Base-by-base conservation (phyloP, 1,140 invertebrate species). In the Penaeus chinensis region DNA sequence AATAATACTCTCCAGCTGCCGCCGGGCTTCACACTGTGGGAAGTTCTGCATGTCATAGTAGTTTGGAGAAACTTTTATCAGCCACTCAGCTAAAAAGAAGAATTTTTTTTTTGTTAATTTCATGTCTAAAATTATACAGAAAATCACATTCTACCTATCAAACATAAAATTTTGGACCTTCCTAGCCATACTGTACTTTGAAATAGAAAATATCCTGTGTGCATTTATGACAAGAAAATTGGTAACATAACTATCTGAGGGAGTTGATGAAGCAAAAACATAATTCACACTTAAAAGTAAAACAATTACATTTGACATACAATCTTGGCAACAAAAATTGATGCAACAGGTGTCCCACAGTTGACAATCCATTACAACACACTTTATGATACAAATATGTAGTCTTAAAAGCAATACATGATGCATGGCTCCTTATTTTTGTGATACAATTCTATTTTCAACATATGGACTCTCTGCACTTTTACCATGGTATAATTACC, bases 21-120 rank as follows among this genome's bases (percentile, higher is more conserved):
- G 92, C 91, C 98, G 97, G 0, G 98, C 98, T 93, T 99, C 98
- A 92, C 98, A 99, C 91, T 97, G 95, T 13, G 99, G 98, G 93
- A 99, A 99, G 93, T 99, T 99, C 91, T 96, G 95, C 92, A 99
- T 94, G 92, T 99, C 99, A 91, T 99, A 99, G 93, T 99, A 99
- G 92, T 99, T 97, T 0, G 98, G 98, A 0, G 99, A 98, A 89
- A 99, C 96, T 91, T 96, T 96, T 4, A 99, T 92, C n/a, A 99
- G 93, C 98, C 96, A 98, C 91, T 97, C 96, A 84, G 96, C 98
- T 99, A 92, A 18, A 90, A 90, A 88, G 90, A 78, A 89, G 87
- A 86, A 84, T 71, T 77, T 82, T 84, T 76, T 42, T 82, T 65
- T 10, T 69, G n/a, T 27, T 63, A 65, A 71, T 77, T 80, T 20